Percentiles rank a stretch among this genome's conserved stretches.
These are phyloP conservation scores for Sepiola atlantica DNA, from an alignment of 2,888 invertebrate genomes.

Conservation along the genomic window DNA sequence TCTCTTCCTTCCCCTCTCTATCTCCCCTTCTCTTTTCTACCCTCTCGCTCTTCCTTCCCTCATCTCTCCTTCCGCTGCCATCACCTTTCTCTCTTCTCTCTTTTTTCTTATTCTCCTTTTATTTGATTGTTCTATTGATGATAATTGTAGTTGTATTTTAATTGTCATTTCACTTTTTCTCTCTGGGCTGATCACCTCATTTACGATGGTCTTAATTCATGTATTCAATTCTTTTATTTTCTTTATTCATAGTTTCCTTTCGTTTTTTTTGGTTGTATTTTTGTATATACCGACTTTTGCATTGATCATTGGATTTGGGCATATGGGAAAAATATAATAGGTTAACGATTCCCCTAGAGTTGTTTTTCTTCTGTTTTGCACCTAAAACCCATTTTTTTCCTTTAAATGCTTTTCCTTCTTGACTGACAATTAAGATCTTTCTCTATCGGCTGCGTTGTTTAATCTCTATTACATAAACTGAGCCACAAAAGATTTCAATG, in stretches of 20 bases:
- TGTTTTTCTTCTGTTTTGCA: neutral
- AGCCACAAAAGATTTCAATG: neutral
- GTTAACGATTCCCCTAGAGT: neutral
- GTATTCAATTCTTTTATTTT: neutral
- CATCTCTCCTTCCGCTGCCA: no score
- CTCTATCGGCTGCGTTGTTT: neutral
- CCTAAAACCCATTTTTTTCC: neutral
- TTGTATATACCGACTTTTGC: neutral
- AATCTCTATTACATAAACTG: neutral
- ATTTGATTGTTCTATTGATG: neutral
- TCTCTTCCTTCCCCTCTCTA: no score
- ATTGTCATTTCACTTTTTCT: constrained; percentile 6
- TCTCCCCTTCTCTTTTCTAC: no score
- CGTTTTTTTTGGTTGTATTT: no score
- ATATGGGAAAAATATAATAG: neutral
- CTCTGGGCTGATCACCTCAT: neutral
- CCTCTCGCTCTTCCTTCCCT: no score
- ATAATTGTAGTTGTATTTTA: constrained; percentile 5
- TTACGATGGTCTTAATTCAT: neutral
- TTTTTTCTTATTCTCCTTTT: neutral
- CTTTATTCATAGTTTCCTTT: neutral
- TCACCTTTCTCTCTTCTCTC: neutral
- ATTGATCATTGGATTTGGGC: neutral
- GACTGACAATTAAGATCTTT: neutral
- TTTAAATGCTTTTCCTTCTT: neutral